These are phyloP conservation scores for Cyclophora punctaria DNA, from an alignment of 2,888 invertebrate species.

Conservation along the genomic window DNA sequence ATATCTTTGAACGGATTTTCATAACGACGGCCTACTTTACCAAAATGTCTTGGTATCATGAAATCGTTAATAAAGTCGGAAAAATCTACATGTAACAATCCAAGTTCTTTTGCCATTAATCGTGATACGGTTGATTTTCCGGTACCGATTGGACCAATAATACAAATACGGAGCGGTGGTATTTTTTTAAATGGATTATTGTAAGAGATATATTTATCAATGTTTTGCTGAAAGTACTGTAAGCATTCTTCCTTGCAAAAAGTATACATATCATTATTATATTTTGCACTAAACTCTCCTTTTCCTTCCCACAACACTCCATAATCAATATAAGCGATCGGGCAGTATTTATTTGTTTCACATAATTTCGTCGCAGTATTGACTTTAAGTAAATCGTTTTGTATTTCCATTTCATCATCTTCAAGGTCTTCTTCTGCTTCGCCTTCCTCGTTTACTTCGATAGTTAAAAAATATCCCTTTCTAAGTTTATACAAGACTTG, in stretches of 20 bases:
- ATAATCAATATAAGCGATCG: slow-evolving; percentile 71
- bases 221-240: slow-evolving; percentile 64
- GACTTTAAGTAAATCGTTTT: slow-evolving; percentile 36
- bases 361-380: slow-evolving; percentile 62
- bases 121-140: slow-evolving; percentile 71
- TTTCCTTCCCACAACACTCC: slow-evolving; percentile 78
- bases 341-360: slow-evolving; percentile 77
- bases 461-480: slow-evolving; percentile 40
- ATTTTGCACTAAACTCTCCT: slow-evolving; percentile 65
- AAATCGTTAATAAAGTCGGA: slow-evolving; percentile 44
- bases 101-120: slow-evolving; percentile 70
- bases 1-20: slow-evolving; percentile 55
- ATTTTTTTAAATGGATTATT: slow-evolving; percentile 52
- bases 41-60: slow-evolving; percentile 56
- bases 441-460: slow-evolving; percentile 37
- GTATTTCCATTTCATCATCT: slow-evolving; percentile 32
- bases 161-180: slow-evolving; percentile 73
- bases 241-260: slow-evolving; percentile 66
- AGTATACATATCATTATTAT: slow-evolving; percentile 70
- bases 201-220: slow-evolving; percentile 62
- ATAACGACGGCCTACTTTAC: slow-evolving; percentile 55
- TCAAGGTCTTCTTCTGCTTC: slow-evolving; percentile 28
- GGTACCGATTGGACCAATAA: slow-evolving; percentile 72
- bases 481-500: slow-evolving; percentile 51
- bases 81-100: slow-evolving; percentile 70